Conservation (phyloP, 2,797 vertebrate species). For the Chloroceryle inda region DNA sequence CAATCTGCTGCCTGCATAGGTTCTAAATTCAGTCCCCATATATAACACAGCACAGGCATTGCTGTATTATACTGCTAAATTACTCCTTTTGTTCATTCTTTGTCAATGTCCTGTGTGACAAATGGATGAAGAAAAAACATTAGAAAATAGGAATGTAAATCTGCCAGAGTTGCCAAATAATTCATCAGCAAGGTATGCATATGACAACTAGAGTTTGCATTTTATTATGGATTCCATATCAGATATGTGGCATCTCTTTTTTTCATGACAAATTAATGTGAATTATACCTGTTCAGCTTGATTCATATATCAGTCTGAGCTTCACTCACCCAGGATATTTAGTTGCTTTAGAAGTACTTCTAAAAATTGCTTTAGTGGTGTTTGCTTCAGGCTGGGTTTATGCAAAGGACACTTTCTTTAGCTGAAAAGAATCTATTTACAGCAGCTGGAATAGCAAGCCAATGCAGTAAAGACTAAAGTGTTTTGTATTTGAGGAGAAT, state of each 20-base stretch:
- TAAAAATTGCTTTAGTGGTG: background rate
- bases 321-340: background rate
- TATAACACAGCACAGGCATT: background rate
- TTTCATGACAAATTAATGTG: background rate
- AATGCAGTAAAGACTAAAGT: background rate
- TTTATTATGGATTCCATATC: background rate
- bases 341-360: background rate
- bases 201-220: background rate
- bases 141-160: background rate
- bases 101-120: background rate
- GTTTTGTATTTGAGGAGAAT: background rate
- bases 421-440: background rate
- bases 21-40: background rate
- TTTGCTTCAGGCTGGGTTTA: background rate
- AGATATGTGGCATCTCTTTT: background rate
- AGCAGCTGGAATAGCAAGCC: background rate
- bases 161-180: background rate
- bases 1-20: background rate
- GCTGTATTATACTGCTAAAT: background rate
- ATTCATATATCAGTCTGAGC: background rate
- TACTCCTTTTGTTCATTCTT: background rate
- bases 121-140: background rate
- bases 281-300: background rate
- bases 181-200: background rate
- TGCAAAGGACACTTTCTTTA: background rate